Conservation (phyloP, 2,797 vertebrate genomes). For the Spatula versicolor region DNA sequence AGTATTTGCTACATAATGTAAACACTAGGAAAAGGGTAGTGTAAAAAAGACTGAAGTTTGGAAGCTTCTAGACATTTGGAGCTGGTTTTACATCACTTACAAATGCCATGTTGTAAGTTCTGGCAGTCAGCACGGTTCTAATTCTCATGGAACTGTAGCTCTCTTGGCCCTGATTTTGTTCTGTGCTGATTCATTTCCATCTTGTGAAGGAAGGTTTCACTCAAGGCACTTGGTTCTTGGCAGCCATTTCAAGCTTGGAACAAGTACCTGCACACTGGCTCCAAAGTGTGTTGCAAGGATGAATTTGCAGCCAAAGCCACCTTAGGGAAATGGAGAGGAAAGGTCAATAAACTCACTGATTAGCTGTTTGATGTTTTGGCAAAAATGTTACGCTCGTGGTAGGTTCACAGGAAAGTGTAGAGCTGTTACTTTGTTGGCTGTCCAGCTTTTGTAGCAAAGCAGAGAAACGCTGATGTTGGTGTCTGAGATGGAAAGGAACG, state of each 20-base stretch:
- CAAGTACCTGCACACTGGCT: not conserved
- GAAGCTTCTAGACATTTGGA: slow-evolving; percentile 5
- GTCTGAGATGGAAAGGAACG: not conserved
- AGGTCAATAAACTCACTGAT: slow-evolving; percentile 23
- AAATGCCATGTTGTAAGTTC: not conserved
- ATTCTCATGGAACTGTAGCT: not conserved
- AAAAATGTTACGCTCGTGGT: not conserved
- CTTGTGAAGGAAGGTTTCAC: not conserved
- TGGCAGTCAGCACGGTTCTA: not conserved
- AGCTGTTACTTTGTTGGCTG: not conserved
- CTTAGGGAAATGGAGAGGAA: slow-evolving; percentile 5
- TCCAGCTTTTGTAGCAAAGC: not conserved
- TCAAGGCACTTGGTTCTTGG: slow-evolving; percentile 13
- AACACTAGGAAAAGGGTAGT: not conserved
- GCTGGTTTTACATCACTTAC: not conserved
- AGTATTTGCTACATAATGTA: not conserved
- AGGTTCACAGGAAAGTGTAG: not conserved
- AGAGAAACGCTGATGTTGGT: not conserved
- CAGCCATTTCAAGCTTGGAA: not conserved
- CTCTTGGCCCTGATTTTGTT: not conserved
- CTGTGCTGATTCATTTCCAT: not conserved
- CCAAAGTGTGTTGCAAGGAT: not conserved
- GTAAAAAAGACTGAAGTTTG: not conserved
- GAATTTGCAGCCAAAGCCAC: slow-evolving; percentile 45
- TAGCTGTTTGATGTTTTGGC: not conserved